Conservation (phyloP, 1,140 invertebrate genomes). For the Euglossa dilemma region DNA sequence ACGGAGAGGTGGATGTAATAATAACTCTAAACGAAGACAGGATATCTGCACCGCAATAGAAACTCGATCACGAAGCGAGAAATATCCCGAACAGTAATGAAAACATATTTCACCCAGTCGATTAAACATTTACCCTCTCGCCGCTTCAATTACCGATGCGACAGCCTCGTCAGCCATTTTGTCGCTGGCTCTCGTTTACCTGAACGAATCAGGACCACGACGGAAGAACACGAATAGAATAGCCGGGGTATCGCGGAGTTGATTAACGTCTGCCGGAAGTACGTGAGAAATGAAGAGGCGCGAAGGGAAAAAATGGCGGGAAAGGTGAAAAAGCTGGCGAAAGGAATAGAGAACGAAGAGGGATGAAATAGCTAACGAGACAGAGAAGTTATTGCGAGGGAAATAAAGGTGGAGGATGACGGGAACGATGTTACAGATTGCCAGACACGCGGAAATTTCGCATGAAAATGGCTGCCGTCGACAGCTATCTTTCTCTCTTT, state of each 20-base stretch:
- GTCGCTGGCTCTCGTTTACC: background rate
- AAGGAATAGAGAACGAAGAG: background rate
- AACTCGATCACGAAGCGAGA: background rate
- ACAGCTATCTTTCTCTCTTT: background rate
- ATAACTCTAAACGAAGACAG: background rate
- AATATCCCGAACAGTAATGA: background rate
- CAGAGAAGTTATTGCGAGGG: background rate
- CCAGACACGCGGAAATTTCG: constrained; percentile 1
- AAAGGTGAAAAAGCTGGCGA: background rate
- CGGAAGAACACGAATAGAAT: background rate
- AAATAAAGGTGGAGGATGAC: constrained; percentile 8
- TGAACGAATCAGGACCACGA: background rate
- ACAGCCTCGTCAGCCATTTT: background rate
- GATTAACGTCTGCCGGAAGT: background rate
- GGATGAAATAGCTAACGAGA: background rate
- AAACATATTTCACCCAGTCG: background rate
- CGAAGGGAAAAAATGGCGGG: background rate
- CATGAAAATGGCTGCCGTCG: background rate
- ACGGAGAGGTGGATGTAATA: background rate
- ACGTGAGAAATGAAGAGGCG: background rate
- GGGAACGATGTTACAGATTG: constrained; percentile 19
- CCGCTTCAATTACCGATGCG: constrained; percentile 2
- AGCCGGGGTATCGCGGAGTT: background rate
- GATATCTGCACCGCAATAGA: no score
- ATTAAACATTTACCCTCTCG: constrained; percentile 16